Conservation (phyloP, 2,888 invertebrate species). For the Liposcelis brunnea region DNA sequence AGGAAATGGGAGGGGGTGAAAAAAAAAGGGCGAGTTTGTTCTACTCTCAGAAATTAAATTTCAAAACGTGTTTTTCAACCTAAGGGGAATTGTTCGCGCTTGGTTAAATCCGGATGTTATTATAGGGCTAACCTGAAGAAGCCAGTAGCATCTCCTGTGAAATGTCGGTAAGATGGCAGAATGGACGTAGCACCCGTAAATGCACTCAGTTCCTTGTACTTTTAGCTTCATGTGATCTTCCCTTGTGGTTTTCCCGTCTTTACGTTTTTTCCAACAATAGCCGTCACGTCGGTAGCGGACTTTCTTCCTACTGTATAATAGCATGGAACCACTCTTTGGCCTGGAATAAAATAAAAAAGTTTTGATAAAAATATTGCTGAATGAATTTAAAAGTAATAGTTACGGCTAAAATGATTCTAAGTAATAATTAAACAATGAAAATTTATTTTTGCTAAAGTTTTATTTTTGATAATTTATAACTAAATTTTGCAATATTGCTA, state of each 20-base stretch:
- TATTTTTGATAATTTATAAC: no score
- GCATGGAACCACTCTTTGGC: slow-evolving; percentile 92
- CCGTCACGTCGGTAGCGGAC: slow-evolving; percentile 91
- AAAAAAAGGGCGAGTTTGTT: no score
- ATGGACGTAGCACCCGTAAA: slow-evolving; percentile 98
- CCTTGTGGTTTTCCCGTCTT: slow-evolving; percentile 93
- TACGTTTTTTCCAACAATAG: slow-evolving; percentile 97
- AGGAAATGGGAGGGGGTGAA: no score
- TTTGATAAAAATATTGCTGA: not conserved
- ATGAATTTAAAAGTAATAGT: no score
- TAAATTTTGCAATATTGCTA: no score
- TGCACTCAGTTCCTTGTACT: slow-evolving; percentile 93
- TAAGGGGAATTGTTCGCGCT: no score
- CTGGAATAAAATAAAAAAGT: slow-evolving; percentile 38
- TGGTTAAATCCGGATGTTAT: not conserved
- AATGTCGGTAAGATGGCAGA: slow-evolving; percentile 97
- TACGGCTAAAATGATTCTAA: no score
- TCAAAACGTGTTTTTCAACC: no score
- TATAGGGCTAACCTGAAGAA: slow-evolving; percentile 55
- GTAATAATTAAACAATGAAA: no score
- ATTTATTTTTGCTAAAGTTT: no score
- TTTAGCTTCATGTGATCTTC: slow-evolving; percentile 99
- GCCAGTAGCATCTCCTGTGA: slow-evolving; percentile 96
- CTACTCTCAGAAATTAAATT: no score
- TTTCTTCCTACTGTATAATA: slow-evolving; percentile 89